A percentile compares a stretch with the other conserved stretches of the same genome.
These are phyloP conservation scores for Machimus atricapillus DNA, from an alignment of 2,888 invertebrate species.

Conservation along the genomic window DNA sequence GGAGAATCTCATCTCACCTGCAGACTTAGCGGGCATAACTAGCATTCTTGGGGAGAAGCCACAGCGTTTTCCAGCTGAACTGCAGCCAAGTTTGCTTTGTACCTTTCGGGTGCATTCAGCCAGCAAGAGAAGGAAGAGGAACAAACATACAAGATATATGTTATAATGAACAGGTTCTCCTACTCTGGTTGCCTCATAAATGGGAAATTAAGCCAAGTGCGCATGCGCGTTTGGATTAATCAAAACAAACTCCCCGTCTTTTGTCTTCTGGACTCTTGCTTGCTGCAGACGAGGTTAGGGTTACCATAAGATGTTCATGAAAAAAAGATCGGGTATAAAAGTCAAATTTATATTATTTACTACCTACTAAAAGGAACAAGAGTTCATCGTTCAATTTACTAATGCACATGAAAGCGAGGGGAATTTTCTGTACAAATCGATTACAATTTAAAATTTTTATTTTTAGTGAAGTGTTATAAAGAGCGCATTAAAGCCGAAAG, in stretches of 20 bases:
- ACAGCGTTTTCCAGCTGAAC: not conserved
- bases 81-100: not conserved
- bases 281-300: not conserved
- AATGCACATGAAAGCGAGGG: too few relatives aligned
- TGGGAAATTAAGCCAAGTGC: not conserved
- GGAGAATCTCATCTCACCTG: not conserved
- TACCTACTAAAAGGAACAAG: too few relatives aligned
- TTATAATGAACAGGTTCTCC: not conserved
- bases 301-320: too few relatives aligned
- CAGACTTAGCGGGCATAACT: not conserved
- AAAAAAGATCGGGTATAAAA: too few relatives aligned
- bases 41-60: not conserved
- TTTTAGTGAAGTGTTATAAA: too few relatives aligned
- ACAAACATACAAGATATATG: not conserved
- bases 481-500: too few relatives aligned
- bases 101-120: not conserved
- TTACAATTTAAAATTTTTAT: too few relatives aligned
- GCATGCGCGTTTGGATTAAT: not conserved
- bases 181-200: not conserved
- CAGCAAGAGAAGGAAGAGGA: not conserved
- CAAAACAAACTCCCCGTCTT: not conserved
- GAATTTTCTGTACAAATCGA: too few relatives aligned
- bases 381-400: too few relatives aligned
- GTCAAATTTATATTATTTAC: too few relatives aligned
- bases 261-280: not conserved